Conservation (phyloP, 2,113 vertebrate species). For the Pitta sordida region DNA sequence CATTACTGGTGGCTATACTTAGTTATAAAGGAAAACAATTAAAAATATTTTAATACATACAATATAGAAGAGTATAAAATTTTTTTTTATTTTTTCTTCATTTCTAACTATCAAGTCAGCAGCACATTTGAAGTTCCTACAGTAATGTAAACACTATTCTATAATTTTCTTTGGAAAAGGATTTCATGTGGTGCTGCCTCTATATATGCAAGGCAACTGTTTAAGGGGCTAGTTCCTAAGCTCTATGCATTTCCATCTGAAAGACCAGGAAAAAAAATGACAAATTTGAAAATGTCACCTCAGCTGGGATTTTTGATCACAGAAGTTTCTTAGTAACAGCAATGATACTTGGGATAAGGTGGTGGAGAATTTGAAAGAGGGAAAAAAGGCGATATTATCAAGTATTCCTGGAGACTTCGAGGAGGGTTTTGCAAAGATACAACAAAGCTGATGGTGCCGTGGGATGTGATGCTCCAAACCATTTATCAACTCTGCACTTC, state of each 20-base stretch:
- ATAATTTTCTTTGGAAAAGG: neutral
- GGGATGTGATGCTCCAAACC: neutral
- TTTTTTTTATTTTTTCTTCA: neutral
- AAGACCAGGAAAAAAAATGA: neutral
- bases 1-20: neutral
- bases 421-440: neutral
- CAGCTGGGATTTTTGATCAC: neutral
- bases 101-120: neutral
- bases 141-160: neutral
- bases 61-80: neutral
- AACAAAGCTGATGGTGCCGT: neutral
- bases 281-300: neutral
- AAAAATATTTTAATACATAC: neutral
- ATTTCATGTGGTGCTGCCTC: neutral
- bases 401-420: neutral
- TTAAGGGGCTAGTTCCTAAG: neutral
- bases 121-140: neutral
- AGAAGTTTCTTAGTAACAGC: neutral
- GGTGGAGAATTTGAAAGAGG: neutral
- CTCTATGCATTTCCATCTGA: neutral
- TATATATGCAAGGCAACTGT: neutral
- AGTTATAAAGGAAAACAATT: neutral
- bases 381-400: neutral
- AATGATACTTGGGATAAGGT: neutral
- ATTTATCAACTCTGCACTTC: neutral